Evolutionary conservation across 2,888 invertebrate species (phyloP), one percentile per base, ranked within the genome.

Genomic region (Erebia ligea): DNA sequence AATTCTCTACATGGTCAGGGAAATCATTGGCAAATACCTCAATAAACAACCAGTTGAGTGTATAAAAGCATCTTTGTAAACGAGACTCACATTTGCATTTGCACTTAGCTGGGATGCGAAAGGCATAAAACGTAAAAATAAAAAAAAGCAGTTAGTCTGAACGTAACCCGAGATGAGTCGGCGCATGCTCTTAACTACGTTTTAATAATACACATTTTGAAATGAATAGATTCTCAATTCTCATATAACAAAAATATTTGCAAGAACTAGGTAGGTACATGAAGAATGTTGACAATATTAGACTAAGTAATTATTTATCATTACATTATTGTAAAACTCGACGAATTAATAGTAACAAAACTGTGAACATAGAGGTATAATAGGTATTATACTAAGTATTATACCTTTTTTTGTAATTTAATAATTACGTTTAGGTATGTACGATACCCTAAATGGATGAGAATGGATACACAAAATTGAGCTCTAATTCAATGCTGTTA

Each of bases 61-160:
- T 80, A 87, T 87, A 86, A 88, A 89, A 90, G 87, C 88, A 82
- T 87, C 85, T 88, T 86, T 87, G 88, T 87, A 86, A 88, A 88
- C 85, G 86, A 89, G 87, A 88, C 84, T 85, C 84, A 84, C 86
- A 88, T 90, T 90, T 88, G 87, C 87, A 86, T 89, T 83, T 86
- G 87, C 88, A 90, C 88, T 90, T 87, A 89, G 86, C 85, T 78
- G 79, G 80, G 85, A 87, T 84, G 83, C 79, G 82, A 81, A 79
- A 79, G 81, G 81, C 79, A 86, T 84, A 87, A 86, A 82, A 75
- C 40, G 78, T 77, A 84, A 84, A 84, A 86, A 84, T 82, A 86
- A 86, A 84, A 83, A 83, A 75, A 81, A 79, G 82, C 83, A 84
- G 86, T 86, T 83, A 86, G 82, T 78, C 76, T 73, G 80, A 79